Evolutionary conservation across 2,113 vertebrate species (phyloP).

Genomic region (Pteruthius melanotis): DNA sequence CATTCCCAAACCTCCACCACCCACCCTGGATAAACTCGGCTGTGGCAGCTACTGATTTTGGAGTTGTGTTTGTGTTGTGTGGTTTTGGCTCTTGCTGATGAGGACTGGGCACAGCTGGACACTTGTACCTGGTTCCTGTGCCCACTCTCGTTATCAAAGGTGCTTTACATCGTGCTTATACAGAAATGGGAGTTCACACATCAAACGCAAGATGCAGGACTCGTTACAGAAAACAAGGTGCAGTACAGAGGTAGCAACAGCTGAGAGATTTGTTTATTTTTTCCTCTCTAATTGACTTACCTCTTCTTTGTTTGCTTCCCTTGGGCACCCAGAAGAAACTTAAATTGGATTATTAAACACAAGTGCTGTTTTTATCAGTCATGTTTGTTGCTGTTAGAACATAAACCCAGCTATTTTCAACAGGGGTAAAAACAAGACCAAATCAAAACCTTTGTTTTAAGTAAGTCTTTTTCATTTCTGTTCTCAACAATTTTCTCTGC

Average conservation of each 20-base stretch:
- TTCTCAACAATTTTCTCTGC: background rate
- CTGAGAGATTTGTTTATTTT: background rate
- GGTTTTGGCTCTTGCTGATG: background rate
- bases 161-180: background rate
- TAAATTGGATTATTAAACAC: background rate
- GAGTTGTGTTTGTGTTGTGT: background rate
- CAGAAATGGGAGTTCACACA: background rate
- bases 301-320: background rate
- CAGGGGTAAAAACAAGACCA: background rate
- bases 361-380: background rate
- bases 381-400: background rate
- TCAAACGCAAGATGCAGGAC: background rate
- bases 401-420: background rate
- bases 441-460: constrained; percentile 42
- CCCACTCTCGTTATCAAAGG: background rate
- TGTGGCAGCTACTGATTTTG: background rate
- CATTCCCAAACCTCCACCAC: background rate
- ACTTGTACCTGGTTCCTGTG: background rate
- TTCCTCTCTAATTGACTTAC: background rate
- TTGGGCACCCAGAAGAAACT: background rate
- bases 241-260: background rate
- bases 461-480: background rate
- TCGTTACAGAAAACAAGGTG: background rate
- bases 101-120: background rate
- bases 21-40: background rate